These are phyloP conservation scores for Riparia riparia DNA, from an alignment of 2,113 vertebrate species.

Conservation along the genomic window DNA sequence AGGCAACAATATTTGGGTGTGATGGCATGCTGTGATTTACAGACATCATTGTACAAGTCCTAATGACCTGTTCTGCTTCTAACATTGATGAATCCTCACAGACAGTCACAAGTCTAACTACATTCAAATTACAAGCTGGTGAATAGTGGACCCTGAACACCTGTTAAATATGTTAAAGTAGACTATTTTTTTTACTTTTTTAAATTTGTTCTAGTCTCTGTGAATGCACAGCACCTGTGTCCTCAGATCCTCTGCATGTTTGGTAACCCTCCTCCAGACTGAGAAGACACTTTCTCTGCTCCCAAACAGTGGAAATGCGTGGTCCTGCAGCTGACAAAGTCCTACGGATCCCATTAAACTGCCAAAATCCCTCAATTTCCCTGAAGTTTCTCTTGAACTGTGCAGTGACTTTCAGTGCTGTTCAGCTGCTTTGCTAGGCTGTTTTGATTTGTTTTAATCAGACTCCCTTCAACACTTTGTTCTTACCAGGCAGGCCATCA, in stretches of 20 bases:
- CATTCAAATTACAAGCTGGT: background rate
- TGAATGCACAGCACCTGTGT: rapidly evolving
- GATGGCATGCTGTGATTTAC: rapidly evolving
- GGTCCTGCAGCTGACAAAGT: background rate
- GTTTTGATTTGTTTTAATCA: background rate
- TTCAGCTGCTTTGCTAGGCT: background rate
- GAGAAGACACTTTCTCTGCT: background rate
- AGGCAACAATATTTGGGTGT: background rate
- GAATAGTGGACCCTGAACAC: background rate
- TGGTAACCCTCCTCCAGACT: background rate
- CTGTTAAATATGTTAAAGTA: background rate
- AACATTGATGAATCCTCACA: rapidly evolving
- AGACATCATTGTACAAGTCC: background rate
- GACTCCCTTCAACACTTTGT: background rate
- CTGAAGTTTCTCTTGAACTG: background rate
- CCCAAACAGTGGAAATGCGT: background rate
- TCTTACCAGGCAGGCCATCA: background rate
- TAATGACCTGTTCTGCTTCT: background rate
- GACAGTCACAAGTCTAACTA: background rate
- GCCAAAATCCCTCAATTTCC: background rate
- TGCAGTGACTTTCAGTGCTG: background rate
- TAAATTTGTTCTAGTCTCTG: background rate
- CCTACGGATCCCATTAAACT: background rate
- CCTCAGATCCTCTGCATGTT: background rate
- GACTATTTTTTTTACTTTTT: background rate